These are phyloP conservation scores for Asteroscopus sphinx DNA, from an alignment of 2,888 invertebrate genomes.

Conservation along the genomic window DNA sequence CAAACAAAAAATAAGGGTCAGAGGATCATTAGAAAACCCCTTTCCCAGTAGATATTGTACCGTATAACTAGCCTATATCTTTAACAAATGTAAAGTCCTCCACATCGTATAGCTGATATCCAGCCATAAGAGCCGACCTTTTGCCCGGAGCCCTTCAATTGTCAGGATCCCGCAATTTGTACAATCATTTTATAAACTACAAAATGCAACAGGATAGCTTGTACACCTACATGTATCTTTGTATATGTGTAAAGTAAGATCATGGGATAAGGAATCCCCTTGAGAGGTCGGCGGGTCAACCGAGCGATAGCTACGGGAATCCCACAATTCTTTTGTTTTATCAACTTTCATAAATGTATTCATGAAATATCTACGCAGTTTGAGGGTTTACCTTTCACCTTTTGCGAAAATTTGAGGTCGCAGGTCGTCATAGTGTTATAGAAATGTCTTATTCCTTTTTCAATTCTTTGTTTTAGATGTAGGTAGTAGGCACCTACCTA, in stretches of 20 bases:
- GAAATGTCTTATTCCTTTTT: no score
- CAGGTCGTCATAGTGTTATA: not conserved
- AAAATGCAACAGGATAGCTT: conserved; percentile 36
- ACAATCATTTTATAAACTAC: conserved; percentile 32
- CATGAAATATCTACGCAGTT: conserved; percentile 32
- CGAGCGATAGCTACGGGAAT: conserved; percentile 31
- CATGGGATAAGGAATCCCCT: conserved; percentile 24
- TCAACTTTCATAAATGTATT: conserved; percentile 50
- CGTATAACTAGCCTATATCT: conserved; percentile 7
- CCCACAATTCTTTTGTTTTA: conserved; percentile 41
- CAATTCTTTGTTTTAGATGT: not conserved
- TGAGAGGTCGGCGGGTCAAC: conserved; percentile 23
- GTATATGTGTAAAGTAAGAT: conserved; percentile 13
- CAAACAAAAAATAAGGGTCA: no score
- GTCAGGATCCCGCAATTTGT: conserved; percentile 24
- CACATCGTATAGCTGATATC: conserved; percentile 3
- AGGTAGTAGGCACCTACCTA: no score
- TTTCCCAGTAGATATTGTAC: not conserved
- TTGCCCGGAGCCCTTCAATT: conserved; percentile 2
- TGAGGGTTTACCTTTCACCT: conserved; percentile 16
- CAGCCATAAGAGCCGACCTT: conserved; percentile 18
- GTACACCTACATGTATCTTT: conserved; percentile 1
- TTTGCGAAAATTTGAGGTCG: conserved; percentile 18
- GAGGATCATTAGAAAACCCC: not conserved
- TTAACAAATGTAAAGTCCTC: conserved; percentile 10